Base-by-base conservation (phyloP, 2,113 vertebrate genomes). In the Abramis brama region DNA sequence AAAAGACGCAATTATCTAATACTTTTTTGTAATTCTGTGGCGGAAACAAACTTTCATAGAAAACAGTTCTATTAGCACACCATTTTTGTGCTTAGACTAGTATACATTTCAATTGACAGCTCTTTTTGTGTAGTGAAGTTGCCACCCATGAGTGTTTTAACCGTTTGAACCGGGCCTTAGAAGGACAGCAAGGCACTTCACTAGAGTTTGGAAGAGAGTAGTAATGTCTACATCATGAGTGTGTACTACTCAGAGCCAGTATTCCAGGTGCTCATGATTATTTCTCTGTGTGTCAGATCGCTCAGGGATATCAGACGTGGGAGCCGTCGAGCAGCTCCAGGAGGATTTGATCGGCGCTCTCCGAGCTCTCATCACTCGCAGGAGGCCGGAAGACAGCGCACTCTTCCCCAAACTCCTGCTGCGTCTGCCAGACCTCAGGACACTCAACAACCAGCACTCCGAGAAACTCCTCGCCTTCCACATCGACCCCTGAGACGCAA, bases 391-490 rank as follows among this genome's bases (percentile, higher is more conserved):
- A 3, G 92, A 95, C 83, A 78, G 79, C 4, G 4, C 92, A 19
- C 92, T 95, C 75, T 95, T 95, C 82, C 86, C 94, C 52, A 96
- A 94, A 90, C 91, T 96, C 36, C 94, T 96, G 3, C 91, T 95
- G 82, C 91, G 93, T 30, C 91, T 96, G 79, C 94, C 95, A 0
- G 95, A 96, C 91, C 93, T 96, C 73, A 92, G 94, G 73, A 95
- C 95, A 27, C 93, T 96, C 81, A 95, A 95, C 91, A 94, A 92
- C 50, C 85, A 94, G 88, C 95, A 96, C 93, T 95, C 95, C 0
- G 95, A 96, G 85, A 95, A 95, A 88, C 94, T 96, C 70, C 86
- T 94, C 82, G 94, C 95, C 86, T 95, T 96, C 91, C 95, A 91
- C 62, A 95, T 95, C 12, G 93, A 95, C 87, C 91, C 93, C 47